Conservation (phyloP, 2,113 vertebrate species). For the Prunella himalayana region DNA sequence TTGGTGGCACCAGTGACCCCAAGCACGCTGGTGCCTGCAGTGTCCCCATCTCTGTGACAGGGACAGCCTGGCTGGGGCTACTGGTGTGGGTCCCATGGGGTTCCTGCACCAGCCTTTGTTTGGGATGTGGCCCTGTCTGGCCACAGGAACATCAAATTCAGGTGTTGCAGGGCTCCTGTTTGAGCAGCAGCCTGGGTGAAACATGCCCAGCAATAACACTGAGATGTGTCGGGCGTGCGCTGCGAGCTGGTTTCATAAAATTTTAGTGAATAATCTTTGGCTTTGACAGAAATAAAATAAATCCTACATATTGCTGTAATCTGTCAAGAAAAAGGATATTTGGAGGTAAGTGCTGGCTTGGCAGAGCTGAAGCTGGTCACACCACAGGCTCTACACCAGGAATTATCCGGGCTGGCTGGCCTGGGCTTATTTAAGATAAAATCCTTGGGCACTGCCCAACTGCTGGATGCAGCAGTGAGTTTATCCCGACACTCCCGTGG, state of each 20-base stretch:
- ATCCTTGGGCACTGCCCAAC: constrained; percentile 45
- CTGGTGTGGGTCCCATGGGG: not conserved
- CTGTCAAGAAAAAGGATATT: not conserved
- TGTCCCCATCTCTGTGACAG: not conserved
- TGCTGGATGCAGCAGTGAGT: not conserved
- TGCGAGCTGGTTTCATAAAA: not conserved
- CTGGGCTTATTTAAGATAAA: not conserved
- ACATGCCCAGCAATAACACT: fast-evolving
- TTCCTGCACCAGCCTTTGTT: not conserved
- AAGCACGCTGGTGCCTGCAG: fast-evolving
- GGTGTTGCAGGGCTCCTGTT: not conserved
- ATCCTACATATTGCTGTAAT: not conserved
- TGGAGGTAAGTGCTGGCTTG: not conserved
- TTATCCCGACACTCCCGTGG: not conserved
- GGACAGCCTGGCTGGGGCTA: not conserved
- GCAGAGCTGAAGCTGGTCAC: not conserved
- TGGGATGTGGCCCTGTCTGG: not conserved
- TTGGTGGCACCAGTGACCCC: not conserved
- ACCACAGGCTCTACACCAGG: not conserved
- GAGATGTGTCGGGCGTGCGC: fast-evolving
- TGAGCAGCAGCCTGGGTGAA: not conserved
- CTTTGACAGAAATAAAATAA: constrained; percentile 9
- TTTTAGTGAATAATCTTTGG: constrained; percentile 3
- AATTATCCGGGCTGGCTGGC: not conserved
- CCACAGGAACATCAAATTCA: not conserved